Conservation (phyloP, 2,888 invertebrate genomes). For the Nemapogon koenigi region DNA sequence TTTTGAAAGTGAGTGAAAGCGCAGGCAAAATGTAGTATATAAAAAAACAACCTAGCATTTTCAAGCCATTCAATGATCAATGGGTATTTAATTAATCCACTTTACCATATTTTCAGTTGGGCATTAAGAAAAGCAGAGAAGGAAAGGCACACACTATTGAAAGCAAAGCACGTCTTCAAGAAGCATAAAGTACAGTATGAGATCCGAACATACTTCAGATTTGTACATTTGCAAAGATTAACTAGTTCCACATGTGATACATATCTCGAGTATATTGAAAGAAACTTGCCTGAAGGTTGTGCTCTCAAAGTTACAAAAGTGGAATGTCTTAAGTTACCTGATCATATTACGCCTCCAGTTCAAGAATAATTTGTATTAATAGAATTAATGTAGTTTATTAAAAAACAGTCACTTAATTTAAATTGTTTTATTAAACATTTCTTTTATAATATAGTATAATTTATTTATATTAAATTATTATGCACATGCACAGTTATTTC, state of each 20-base stretch:
- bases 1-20: no score
- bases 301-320: constrained; percentile 89
- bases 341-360: constrained; percentile 56
- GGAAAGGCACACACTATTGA: constrained; percentile 80
- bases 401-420: not conserved
- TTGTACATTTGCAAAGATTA: constrained; percentile 80
- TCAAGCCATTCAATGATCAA: no score
- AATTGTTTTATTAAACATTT: not conserved
- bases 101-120: constrained; percentile 65
- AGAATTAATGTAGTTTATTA: not conserved
- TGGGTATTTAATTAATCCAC: no score
- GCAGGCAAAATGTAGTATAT: no score
- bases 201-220: constrained; percentile 88
- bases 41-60: no score
- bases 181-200: constrained; percentile 97
- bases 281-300: constrained; percentile 97
- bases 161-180: constrained; percentile 88
- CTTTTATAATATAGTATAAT: not conserved
- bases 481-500: no score
- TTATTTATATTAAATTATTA: no score
- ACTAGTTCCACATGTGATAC: constrained; percentile 97
- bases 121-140: constrained; percentile 75
- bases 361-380: constrained; percentile 18
- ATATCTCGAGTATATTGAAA: constrained; percentile 92
- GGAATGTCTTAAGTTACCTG: constrained; percentile 62